Percentiles rank a stretch among this genome's conserved stretches.
These are phyloP conservation scores for Sarcophaga caerulescens DNA, from an alignment of 2,888 invertebrate genomes.

Conservation along the genomic window DNA sequence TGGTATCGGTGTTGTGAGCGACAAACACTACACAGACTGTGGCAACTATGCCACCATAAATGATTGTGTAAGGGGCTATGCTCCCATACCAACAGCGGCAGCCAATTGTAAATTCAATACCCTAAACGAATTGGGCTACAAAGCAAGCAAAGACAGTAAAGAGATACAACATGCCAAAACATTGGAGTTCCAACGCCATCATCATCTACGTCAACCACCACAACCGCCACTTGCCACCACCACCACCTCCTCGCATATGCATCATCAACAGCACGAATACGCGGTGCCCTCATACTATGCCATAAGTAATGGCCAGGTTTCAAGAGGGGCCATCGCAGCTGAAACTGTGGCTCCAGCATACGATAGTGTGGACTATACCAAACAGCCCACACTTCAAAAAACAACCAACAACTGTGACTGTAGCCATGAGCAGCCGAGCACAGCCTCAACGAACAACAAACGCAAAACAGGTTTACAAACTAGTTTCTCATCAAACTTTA, in stretches of 20 bases:
- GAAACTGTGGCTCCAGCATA: slow-evolving; percentile 72
- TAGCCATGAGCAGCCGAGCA: slow-evolving; percentile 67
- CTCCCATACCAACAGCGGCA: slow-evolving; percentile 77
- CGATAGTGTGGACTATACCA: slow-evolving; percentile 76
- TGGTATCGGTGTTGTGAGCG: slow-evolving; percentile 68
- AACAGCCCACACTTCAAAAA: slow-evolving; percentile 72
- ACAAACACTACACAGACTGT: slow-evolving; percentile 78
- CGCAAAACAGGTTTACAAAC: slow-evolving; percentile 72
- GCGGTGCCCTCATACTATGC: slow-evolving; percentile 79
- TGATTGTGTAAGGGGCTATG: slow-evolving; percentile 78
- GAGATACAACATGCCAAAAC: slow-evolving; percentile 75
- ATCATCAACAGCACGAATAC: slow-evolving; percentile 79
- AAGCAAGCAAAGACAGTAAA: slow-evolving; percentile 69
- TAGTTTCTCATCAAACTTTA: slow-evolving; percentile 79
- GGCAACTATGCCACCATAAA: slow-evolving; percentile 81
- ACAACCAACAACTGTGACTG: slow-evolving; percentile 74
- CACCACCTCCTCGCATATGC: slow-evolving; percentile 49
- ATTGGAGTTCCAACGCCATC: slow-evolving; percentile 76
- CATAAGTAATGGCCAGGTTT: slow-evolving; percentile 71
- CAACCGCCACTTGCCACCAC: slow-evolving; percentile 63
- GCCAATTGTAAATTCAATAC: slow-evolving; percentile 79
- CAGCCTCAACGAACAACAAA: slow-evolving; percentile 67
- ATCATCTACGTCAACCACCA: slow-evolving; percentile 71
- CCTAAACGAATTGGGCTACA: slow-evolving; percentile 76
- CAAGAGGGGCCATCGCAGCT: slow-evolving; percentile 61